Percentiles rank a stretch among this genome's conserved stretches.
These are phyloP conservation scores for Drosophila ercepeae DNA, from an alignment of 1,140 invertebrate species.

Conservation along the genomic window DNA sequence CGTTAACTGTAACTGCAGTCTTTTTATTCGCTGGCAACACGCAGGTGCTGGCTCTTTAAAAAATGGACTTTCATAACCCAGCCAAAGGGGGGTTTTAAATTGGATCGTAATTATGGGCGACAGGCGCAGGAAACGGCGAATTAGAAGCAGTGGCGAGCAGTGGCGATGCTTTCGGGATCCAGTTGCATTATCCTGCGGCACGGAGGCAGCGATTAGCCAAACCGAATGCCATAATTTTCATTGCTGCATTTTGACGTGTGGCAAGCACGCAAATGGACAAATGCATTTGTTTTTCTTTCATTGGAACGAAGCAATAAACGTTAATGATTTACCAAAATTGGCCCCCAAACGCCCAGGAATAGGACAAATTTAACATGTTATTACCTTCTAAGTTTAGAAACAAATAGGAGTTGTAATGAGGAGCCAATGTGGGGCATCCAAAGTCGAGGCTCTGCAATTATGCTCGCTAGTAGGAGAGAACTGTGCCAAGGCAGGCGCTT, in stretches of 20 bases:
- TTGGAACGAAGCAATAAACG: conserved; percentile 69
- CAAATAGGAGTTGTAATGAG: conserved; percentile 41
- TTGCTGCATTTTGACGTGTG: conserved; percentile 25
- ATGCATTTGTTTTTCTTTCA: conserved; percentile 25
- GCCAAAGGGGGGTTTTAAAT: background rate
- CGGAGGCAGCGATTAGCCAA: conserved; percentile 42
- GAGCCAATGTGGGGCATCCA: conserved; percentile 39
- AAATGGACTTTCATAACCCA: conserved; percentile 52
- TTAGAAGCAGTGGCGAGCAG: conserved; percentile 47
- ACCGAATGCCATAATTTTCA: conserved; percentile 54
- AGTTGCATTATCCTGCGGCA: conserved; percentile 70
- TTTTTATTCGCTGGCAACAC: conserved; percentile 71
- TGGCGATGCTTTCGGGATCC: conserved; percentile 15
- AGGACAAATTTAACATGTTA: conserved; percentile 46
- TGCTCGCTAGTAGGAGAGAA: conserved; percentile 28
- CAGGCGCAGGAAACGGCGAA: conserved; percentile 72
- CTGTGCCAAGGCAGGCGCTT: conserved; percentile 48
- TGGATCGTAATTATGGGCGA: conserved; percentile 52
- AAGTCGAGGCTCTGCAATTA: conserved; percentile 37
- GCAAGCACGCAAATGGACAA: conserved; percentile 49
- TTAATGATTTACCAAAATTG: conserved; percentile 72
- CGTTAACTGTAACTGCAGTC: conserved; percentile 73
- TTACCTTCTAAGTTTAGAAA: conserved; percentile 41
- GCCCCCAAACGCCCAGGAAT: conserved; percentile 24
- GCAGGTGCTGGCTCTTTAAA: conserved; percentile 58